Conservation (phyloP, 2,888 invertebrate species). For the Calephelis perditalis region DNA sequence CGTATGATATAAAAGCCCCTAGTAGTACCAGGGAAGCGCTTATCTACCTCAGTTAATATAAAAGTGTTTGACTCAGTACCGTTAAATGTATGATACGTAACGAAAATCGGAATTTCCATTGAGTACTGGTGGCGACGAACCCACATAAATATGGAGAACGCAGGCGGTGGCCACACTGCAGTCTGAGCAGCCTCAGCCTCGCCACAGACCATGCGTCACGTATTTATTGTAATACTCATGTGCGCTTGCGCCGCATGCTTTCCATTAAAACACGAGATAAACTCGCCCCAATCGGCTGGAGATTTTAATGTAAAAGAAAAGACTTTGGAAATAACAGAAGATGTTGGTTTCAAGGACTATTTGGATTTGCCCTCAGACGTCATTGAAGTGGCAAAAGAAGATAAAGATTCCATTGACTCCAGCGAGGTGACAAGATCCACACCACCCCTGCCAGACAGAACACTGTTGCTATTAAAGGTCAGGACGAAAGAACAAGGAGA, state of each 20-base stretch:
- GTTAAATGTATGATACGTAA: conserved; percentile 2
- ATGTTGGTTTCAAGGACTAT: background rate
- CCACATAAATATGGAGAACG: background rate
- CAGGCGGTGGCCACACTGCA: background rate
- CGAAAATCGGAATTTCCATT: conserved; percentile 4
- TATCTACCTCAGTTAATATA: background rate
- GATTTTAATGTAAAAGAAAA: background rate
- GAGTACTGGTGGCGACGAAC: background rate
- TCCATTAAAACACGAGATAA: background rate
- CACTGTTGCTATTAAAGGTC: background rate
- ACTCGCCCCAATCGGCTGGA: background rate
- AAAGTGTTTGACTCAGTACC: background rate
- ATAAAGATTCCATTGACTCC: background rate
- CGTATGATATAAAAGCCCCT: too few relatives aligned
- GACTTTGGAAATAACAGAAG: conserved; percentile 1
- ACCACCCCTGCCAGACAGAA: background rate
- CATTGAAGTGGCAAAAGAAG: background rate
- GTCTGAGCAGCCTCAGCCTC: background rate
- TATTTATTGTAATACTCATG: background rate
- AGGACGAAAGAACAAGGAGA: conserved; percentile 7
- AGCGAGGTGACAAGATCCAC: background rate
- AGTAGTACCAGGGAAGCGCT: too few relatives aligned
- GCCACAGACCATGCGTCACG: background rate
- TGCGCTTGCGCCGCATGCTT: background rate
- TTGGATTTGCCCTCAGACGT: background rate